Conservation (phyloP, 2,888 invertebrate species). For the Spodoptera exigua region DNA sequence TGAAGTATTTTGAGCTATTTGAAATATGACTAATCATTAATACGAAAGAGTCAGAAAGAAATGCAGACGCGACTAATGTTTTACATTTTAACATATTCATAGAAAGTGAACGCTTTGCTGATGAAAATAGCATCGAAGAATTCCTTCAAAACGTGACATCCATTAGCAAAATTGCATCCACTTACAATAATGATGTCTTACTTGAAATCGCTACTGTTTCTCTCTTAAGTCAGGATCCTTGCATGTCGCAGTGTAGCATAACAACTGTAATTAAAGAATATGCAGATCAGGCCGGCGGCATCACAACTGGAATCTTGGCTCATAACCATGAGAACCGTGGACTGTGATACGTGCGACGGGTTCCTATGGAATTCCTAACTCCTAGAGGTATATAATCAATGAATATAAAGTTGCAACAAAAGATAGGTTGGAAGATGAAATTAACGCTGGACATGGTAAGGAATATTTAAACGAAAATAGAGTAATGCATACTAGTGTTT, state of each 20-base stretch:
- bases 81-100: not conserved
- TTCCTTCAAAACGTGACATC: conserved; percentile 13
- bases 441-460: not conserved
- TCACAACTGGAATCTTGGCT: conserved; percentile 62
- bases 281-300: conserved; percentile 64
- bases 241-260: conserved; percentile 45
- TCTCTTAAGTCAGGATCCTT: conserved; percentile 47
- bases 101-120: conserved; percentile 5
- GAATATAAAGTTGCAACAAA: conserved; percentile 27
- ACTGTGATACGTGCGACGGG: conserved; percentile 28
- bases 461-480: too few species aligned
- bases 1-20: too few species aligned
- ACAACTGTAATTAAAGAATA: conserved; percentile 69
- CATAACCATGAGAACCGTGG: conserved; percentile 60
- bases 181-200: conserved; percentile 34
- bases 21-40: too few species aligned
- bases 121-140: conserved; percentile 7
- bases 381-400: conserved; percentile 29
- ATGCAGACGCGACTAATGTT: too few species aligned
- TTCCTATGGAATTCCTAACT: conserved; percentile 37
- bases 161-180: conserved; percentile 19
- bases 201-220: conserved; percentile 35
- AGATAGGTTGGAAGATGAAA: not conserved
- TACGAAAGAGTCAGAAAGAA: too few species aligned
- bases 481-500: too few species aligned